Conservation (phyloP, 2,888 invertebrate genomes). For the Eurois occulta region DNA sequence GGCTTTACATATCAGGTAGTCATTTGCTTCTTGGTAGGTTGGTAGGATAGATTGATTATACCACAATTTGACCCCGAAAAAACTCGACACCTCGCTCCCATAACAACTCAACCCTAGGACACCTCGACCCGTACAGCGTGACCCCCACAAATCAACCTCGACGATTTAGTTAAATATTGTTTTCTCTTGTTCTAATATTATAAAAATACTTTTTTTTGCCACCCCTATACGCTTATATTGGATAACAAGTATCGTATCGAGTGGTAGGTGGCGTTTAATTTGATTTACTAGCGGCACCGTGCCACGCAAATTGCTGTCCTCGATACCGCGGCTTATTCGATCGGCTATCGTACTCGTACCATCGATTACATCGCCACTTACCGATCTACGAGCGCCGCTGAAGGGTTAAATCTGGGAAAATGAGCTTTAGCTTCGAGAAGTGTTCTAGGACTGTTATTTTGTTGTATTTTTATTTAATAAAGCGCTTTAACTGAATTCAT, state of each 20-base stretch:
- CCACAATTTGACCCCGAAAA: neutral
- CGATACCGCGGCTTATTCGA: slow-evolving; percentile 51
- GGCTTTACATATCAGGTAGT: neutral
- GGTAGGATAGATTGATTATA: neutral
- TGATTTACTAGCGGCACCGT: slow-evolving; percentile 74
- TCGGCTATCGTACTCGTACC: slow-evolving; percentile 46
- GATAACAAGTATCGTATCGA: slow-evolving; percentile 69
- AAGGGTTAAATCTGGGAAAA: slow-evolving; percentile 46
- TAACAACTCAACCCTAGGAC: neutral
- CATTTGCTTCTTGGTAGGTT: neutral
- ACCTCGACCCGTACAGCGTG: neutral
- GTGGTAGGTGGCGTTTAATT: slow-evolving; percentile 74
- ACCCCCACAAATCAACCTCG: neutral
- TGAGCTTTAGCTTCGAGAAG: slow-evolving; percentile 25
- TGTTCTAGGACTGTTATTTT: slow-evolving; percentile 17
- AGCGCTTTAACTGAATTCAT: slow-evolving; percentile 24
- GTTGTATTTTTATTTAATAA: slow-evolving; percentile 39
- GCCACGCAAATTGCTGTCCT: slow-evolving; percentile 71
- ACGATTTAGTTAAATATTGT: neutral
- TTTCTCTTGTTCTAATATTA: neutral
- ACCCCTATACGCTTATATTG: slow-evolving; percentile 67
- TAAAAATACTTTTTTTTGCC: neutral
- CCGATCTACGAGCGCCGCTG: slow-evolving; percentile 48
- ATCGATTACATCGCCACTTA: slow-evolving; percentile 54
- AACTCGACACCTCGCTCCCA: neutral